Conservation (phyloP, 2,113 vertebrate species). For the Toxostoma redivivum region DNA sequence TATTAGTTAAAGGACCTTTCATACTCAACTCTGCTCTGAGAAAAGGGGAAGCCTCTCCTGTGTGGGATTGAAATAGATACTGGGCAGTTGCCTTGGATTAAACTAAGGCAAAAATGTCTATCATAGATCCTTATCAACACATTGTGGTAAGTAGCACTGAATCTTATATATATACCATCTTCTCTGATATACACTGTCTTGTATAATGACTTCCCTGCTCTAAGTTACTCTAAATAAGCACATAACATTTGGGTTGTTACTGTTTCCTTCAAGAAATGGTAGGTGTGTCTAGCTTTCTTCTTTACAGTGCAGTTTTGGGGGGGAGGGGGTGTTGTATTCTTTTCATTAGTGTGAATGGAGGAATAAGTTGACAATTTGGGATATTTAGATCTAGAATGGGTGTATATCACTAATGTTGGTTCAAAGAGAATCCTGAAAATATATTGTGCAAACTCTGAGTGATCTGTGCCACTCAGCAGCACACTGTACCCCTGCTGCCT, state of each 20-base stretch:
- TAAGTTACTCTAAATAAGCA: neutral
- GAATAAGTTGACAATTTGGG: neutral
- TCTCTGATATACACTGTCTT: neutral
- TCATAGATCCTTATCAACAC: slow-evolving; percentile 85
- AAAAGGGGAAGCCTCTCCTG: neutral
- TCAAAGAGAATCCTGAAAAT: neutral
- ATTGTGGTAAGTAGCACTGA: slow-evolving; percentile 86
- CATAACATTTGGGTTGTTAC: neutral
- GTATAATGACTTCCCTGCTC: neutral
- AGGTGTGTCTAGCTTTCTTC: neutral
- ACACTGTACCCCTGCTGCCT: neutral
- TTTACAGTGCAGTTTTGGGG: neutral
- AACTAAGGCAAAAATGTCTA: slow-evolving; percentile 76
- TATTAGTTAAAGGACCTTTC: slow-evolving; percentile 23
- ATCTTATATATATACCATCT: neutral
- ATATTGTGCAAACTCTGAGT: neutral
- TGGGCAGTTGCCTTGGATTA: neutral
- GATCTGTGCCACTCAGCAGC: neutral
- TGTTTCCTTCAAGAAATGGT: neutral
- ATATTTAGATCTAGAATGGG: neutral
- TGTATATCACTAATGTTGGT: neutral
- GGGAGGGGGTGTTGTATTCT: fast-evolving
- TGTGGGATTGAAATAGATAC: neutral
- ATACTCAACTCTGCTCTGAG: neutral
- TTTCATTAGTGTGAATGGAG: neutral